Conservation (phyloP, 30 jellyfish, hydroid and myxozoan genomes). For the Cassiopea xamachana region DNA sequence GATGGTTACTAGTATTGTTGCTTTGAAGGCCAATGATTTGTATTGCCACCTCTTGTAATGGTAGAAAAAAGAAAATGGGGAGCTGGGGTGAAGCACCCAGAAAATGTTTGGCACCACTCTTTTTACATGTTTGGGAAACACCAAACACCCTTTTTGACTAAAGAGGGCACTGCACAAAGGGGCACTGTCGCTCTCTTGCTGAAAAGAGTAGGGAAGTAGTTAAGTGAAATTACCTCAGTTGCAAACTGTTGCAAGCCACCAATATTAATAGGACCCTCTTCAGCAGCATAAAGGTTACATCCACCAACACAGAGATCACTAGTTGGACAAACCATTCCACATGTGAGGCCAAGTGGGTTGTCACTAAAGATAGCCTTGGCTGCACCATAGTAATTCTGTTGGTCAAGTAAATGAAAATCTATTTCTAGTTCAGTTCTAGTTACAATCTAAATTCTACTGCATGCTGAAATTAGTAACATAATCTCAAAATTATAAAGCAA, state of each 20-base stretch:
- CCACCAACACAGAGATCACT: conserved; percentile 98
- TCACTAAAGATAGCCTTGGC: conserved; percentile 95
- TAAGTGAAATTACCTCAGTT: conserved; percentile 63
- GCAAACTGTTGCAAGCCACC: conserved; percentile 99
- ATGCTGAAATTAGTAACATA: too few species aligned
- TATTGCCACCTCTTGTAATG: too few species aligned
- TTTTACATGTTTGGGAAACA: too few species aligned
- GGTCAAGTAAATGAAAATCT: not conserved
- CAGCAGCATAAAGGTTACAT: conserved; percentile 89
- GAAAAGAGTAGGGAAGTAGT: not conserved
- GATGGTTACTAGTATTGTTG: too few species aligned
- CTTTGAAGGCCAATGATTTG: too few species aligned
- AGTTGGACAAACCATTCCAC: conserved; percentile 98
- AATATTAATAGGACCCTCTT: conserved; percentile 94
- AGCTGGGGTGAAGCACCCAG: too few species aligned
- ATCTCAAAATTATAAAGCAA: too few species aligned
- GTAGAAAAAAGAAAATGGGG: too few species aligned
- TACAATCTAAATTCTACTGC: not conserved
- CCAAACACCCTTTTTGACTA: too few species aligned
- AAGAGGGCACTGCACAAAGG: too few species aligned
- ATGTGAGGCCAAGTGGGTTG: conserved; percentile 94
- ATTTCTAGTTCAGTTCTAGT: not conserved
- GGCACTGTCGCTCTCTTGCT: not conserved
- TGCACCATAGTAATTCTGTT: conserved; percentile 94
- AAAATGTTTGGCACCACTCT: too few species aligned